phyloP scores from a whole-genome alignment of 53 echinoderm and acorn worm species.

The Astropecten irregularis region DNA sequence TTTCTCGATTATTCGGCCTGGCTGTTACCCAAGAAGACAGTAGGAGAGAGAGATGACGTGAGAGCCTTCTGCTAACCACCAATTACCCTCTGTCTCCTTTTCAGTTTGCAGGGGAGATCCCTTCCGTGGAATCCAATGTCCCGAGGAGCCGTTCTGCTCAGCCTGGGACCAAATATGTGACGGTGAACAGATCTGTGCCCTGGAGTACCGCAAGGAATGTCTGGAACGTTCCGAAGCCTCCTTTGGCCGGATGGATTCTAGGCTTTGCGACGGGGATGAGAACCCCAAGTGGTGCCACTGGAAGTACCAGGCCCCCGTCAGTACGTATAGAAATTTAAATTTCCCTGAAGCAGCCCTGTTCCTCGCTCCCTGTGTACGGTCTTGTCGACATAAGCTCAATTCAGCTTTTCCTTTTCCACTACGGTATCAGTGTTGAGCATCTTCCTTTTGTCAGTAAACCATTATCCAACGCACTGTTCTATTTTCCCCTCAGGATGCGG shows the following conservation, averaged over 20 bases:
- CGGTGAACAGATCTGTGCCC: conserved; percentile 73
- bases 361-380: too few species aligned
- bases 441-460: too few species aligned
- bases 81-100: neutral
- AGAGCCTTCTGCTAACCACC: too few species aligned
- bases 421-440: too few species aligned
- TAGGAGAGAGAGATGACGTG: too few species aligned
- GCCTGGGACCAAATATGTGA: conserved; percentile 83
- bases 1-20: too few species aligned
- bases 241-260: conserved; percentile 68
- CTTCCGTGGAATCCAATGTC: conserved; percentile 82
- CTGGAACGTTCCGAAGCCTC: conserved; percentile 75
- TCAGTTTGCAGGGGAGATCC: conserved; percentile 84
- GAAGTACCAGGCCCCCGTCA: conserved; percentile 71
- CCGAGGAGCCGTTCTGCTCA: conserved; percentile 77
- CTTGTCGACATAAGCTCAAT: too few species aligned
- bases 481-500: conserved; percentile 87
- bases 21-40: too few species aligned
- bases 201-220: conserved; percentile 61
- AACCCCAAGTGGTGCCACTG: conserved; percentile 84
- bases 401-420: too few species aligned
- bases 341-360: too few species aligned
- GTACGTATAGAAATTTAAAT: conserved; percentile 60
- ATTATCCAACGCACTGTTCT: too few species aligned
- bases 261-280: conserved; percentile 87